A percentile compares a stretch with the other conserved stretches of the same genome.
Evolutionary conservation across 2,888 invertebrate genomes (phyloP).

Genomic region (Ornithoptera priamus): DNA sequence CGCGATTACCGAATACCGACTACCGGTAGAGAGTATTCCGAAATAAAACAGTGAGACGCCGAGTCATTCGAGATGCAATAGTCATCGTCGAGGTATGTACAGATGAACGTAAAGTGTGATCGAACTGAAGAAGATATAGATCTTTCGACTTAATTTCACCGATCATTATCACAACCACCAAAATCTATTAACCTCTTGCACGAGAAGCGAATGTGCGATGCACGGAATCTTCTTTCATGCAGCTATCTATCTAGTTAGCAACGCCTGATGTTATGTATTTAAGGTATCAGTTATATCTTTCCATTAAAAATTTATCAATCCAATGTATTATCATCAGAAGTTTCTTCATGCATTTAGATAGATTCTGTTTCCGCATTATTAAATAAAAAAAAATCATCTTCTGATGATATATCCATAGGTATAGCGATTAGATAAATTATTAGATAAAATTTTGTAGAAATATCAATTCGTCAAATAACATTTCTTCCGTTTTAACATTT

Average conservation of each 20-base stretch:
- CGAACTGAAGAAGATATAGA: constrained; percentile 67
- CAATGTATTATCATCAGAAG: constrained; percentile 23
- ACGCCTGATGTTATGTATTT: constrained; percentile 73
- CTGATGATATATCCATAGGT: constrained; percentile 25
- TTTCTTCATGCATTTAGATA: constrained; percentile 27
- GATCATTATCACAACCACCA: constrained; percentile 71
- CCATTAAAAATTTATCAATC: constrained; percentile 43
- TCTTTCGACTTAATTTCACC: constrained; percentile 70
- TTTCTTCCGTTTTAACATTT: constrained; percentile 33
- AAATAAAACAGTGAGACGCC: background rate
- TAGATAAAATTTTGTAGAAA: background rate
- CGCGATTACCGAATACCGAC: constrained; percentile 1
- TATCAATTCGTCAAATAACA: constrained; percentile 2
- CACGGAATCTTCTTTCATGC: constrained; percentile 79
- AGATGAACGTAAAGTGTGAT: constrained; percentile 19
- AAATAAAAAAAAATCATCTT: constrained; percentile 20
- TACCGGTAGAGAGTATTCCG: constrained; percentile 14
- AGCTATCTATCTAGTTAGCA: constrained; percentile 78
- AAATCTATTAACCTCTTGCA: constrained; percentile 72
- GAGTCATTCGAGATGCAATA: constrained; percentile 24
- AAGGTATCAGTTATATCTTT: constrained; percentile 64
- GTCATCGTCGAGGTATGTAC: constrained; percentile 54
- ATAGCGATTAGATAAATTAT: background rate
- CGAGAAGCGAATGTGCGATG: constrained; percentile 80
- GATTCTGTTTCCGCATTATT: constrained; percentile 26